These are phyloP conservation scores for Gonioctena quinquepunctata DNA, from an alignment of 1,140 invertebrate genomes.

Conservation along the genomic window DNA sequence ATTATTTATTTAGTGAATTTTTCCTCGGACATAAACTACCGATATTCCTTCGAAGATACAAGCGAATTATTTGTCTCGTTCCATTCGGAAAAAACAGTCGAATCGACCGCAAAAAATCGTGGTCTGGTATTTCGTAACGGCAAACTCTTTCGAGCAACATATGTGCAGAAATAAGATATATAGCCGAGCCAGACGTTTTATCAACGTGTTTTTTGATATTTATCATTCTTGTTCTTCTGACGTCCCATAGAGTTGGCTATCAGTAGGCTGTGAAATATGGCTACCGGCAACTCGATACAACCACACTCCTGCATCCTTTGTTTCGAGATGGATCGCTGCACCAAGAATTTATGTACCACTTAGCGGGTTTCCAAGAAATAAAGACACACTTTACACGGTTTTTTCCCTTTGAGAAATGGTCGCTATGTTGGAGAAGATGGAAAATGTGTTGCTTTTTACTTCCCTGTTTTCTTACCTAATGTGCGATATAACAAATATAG, in stretches of 20 bases:
- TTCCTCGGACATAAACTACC: neutral
- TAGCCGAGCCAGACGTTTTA: neutral
- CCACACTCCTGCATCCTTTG: neutral
- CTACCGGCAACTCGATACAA: neutral
- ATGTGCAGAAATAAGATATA: constrained; percentile 7
- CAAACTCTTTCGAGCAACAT: neutral
- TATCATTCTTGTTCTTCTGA: constrained; percentile 5
- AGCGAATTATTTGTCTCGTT: neutral
- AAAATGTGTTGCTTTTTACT: neutral
- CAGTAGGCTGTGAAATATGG: constrained; percentile 8
- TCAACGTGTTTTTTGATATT: constrained; percentile 13
- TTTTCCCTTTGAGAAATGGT: neutral
- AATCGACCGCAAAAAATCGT: neutral
- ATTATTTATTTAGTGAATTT: neutral
- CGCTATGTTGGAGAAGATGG: neutral
- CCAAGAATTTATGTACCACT: neutral
- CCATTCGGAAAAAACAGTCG: neutral
- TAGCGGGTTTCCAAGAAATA: neutral
- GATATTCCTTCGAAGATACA: neutral
- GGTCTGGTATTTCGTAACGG: neutral
- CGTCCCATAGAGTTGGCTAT: neutral
- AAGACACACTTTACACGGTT: neutral
- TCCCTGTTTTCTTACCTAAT: neutral
- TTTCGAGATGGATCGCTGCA: neutral
- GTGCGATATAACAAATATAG: too few relatives aligned